Evolutionary conservation across 2,113 vertebrate genomes (phyloP).

Genomic region (Rattus rattus): DNA sequence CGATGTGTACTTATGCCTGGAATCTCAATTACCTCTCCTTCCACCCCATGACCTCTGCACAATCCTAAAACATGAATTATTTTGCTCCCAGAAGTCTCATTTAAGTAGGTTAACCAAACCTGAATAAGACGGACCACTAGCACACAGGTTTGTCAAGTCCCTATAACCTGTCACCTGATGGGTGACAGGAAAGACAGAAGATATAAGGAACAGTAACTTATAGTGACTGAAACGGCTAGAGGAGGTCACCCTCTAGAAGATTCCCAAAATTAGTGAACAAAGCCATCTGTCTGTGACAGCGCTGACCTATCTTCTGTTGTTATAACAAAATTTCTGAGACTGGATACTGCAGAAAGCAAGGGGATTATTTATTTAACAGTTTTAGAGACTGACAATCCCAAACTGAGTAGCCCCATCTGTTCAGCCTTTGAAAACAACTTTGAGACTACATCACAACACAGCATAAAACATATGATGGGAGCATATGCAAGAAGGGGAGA

Average conservation of each 20-base stretch:
- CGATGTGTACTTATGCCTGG: no score
- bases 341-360: not conserved
- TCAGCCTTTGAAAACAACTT: not conserved
- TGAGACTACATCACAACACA: not conserved
- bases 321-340: not conserved
- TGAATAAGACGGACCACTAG: not conserved
- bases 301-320: not conserved
- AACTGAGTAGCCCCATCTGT: not conserved
- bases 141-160: not conserved
- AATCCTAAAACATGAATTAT: not conserved
- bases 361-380: not conserved
- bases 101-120: not conserved
- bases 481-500: not conserved
- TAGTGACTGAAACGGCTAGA: not conserved
- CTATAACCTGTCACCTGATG: no score
- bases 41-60: not conserved
- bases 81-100: not conserved
- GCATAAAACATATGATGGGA: not conserved
- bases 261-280: not conserved
- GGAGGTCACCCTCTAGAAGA: not conserved
- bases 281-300: not conserved
- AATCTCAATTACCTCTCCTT: not conserved
- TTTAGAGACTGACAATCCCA: not conserved
- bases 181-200: not conserved
- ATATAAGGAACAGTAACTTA: not conserved